Base-by-base conservation (phyloP, 2,113 vertebrate species). In the Eretmochelys imbricata region DNA sequence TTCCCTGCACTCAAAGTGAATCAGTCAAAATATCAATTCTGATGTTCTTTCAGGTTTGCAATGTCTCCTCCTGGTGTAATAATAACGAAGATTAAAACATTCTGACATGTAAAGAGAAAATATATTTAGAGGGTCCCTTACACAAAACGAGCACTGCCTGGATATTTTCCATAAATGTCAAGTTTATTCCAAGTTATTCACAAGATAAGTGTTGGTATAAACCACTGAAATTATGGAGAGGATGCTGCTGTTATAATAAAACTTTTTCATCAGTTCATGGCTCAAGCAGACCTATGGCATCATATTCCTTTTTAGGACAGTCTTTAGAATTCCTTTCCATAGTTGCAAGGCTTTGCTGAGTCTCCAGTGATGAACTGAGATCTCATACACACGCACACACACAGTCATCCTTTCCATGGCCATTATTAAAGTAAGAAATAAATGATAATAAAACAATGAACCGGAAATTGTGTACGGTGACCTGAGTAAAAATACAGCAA, bases 1-100 rank as follows among this genome's bases (percentile, higher is more conserved):
- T 87, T 89, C 24, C 48, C 31, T 90, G 48, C 31, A 29, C 55
- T 95, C 88, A 80, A 25, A 46, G 13, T 53, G 93, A 59, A 93
- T 96, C 87, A 94, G 78, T 87, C 89, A 91, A 95, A 95, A 83
- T 86, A 96, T 91, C 84, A 93, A 35, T 94, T 89, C 85, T 75
- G 4, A 6, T 87, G 38, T 87, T 89, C 55, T 91, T 82, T 89
- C 38, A 94, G 53, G 42, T 76, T 97, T 83, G 38, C 51, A 91
- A 7, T 90, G 90, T 82, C 7, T 82, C 85, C 81, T 94, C 65
- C 46, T 92, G 76, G 22, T 84, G 89, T 65, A 90, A 96, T 94
- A 89, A 72, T 94, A 89, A 91, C 65, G 25, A 96, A 89, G 80
- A 95, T 93, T 95, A 94, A 96, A 95, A 76, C 20, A 87, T 80